These are phyloP conservation scores for Pituophis catenifer DNA, from an alignment of 2,113 vertebrate species.

Conservation along the genomic window DNA sequence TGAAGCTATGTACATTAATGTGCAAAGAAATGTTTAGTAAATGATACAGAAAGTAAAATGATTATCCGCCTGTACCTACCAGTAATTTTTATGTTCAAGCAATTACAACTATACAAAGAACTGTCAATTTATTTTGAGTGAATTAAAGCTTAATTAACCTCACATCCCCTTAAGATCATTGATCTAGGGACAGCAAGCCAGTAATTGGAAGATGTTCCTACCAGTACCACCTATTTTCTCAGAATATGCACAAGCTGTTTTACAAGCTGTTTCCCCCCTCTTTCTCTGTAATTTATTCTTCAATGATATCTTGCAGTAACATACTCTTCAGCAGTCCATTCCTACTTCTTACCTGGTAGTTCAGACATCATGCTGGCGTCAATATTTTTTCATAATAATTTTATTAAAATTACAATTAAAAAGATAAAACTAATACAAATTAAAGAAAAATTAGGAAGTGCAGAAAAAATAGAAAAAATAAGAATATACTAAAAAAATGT, in stretches of 20 bases:
- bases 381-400: not conserved
- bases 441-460: not conserved
- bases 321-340: not conserved
- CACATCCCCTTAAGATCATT: conserved; percentile 50
- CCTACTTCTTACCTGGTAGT: not conserved
- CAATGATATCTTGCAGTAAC: not conserved
- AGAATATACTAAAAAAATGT: not conserved
- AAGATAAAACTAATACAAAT: not conserved
- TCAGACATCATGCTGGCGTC: not conserved
- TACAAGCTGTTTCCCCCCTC: conserved; percentile 19
- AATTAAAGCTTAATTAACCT: conserved; percentile 69
- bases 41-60: conserved; percentile 36
- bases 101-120: conserved; percentile 54
- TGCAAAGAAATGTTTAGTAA: conserved; percentile 25
- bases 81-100: conserved; percentile 49
- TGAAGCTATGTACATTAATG: conserved; percentile 5
- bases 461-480: not conserved
- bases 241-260: conserved; percentile 16
- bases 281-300: conserved; percentile 1
- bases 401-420: not conserved
- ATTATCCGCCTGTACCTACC: conserved; percentile 41
- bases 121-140: conserved; percentile 60
- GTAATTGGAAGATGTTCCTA: conserved; percentile 53
- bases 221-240: conserved; percentile 38
- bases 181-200: conserved; percentile 57